Conservation (phyloP, 1,140 invertebrate species). For the Pseudomyrmex gracilis region DNA sequence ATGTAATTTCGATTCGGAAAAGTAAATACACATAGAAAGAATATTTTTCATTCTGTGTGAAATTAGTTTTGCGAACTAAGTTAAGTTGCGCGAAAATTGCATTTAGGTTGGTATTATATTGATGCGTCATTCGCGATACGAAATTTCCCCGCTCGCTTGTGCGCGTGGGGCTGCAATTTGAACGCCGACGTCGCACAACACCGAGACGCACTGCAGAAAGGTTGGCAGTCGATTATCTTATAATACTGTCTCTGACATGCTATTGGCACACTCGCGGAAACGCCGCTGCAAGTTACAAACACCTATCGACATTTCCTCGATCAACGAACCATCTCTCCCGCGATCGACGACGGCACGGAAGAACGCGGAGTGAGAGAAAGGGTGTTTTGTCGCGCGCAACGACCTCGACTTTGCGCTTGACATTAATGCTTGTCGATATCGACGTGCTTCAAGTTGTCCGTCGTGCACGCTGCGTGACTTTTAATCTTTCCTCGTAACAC, state of each 20-base stretch:
- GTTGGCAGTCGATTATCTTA: conserved; percentile 59
- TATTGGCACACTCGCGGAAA: conserved; percentile 54
- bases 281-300: conserved; percentile 44
- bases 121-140: conserved; percentile 3
- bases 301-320: conserved; percentile 50
- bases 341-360: conserved; percentile 19
- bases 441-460: conserved; percentile 50
- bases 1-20: background rate
- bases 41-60: background rate
- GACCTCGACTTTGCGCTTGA: conserved; percentile 57
- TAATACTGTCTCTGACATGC: conserved; percentile 50
- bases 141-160: background rate
- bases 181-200: conserved; percentile 24
- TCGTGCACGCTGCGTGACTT: conserved; percentile 49
- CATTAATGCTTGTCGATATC: conserved; percentile 58
- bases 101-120: background rate
- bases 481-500: conserved; percentile 36
- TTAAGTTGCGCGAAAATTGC: conserved; percentile 16
- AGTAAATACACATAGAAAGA: background rate
- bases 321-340: conserved; percentile 44
- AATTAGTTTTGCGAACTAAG: conserved; percentile 4
- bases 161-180: conserved; percentile 32
- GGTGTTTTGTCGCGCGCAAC: conserved; percentile 58
- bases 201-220: conserved; percentile 35
- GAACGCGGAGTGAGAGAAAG: conserved; percentile 40